Percentiles rank a stretch among this genome's conserved stretches.
These are phyloP conservation scores for Lutra lutra DNA, from an alignment of 2,797 vertebrate species.

Conservation along the genomic window DNA sequence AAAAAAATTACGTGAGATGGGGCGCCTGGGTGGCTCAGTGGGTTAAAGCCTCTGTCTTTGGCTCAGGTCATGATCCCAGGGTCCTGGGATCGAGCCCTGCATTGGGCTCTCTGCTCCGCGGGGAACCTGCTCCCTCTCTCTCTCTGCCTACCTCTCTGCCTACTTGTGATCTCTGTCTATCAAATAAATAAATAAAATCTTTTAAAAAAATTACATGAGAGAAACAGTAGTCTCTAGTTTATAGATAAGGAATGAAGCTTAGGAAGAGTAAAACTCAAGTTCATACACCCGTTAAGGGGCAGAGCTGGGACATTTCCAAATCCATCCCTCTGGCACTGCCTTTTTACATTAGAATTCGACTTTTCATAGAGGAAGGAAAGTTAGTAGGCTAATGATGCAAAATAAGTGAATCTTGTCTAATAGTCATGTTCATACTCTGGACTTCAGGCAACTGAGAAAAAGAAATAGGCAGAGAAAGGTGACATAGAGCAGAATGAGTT, in stretches of 20 bases:
- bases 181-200: too few species aligned
- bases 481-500: neutral
- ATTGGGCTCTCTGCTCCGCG: too few species aligned
- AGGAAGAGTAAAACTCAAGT: neutral
- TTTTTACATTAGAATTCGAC: neutral
- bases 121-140: too few species aligned
- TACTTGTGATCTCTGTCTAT: too few species aligned
- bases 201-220: neutral
- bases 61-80: too few species aligned
- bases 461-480: neutral
- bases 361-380: slow-evolving; percentile 37
- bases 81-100: too few species aligned
- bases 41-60: too few species aligned
- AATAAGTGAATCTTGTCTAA: neutral
- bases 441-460: neutral
- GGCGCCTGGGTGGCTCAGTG: too few species aligned
- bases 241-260: neutral
- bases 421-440: neutral
- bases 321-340: neutral
- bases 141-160: too few species aligned
- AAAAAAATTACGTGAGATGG: neutral
- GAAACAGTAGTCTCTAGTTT: neutral
- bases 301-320: neutral
- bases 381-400: neutral
- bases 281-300: neutral